Percentiles rank a stretch among this genome's conserved stretches.
Conservation (phyloP, 2,113 vertebrate species). For the Sakesphorus luctuosus region DNA sequence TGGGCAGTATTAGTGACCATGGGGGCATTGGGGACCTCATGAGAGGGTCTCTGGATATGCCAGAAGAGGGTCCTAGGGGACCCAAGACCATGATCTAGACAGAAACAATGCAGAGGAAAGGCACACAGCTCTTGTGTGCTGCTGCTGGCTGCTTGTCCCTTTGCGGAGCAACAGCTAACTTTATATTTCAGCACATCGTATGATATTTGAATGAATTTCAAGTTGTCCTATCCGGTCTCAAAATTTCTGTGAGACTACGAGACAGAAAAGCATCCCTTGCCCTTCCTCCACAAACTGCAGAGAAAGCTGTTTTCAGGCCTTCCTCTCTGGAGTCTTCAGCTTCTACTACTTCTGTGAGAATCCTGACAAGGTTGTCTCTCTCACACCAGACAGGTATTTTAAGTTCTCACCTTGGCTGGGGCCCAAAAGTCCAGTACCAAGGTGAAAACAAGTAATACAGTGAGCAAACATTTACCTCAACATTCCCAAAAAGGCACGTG, state of each 20-base stretch:
- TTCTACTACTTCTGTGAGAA: background rate
- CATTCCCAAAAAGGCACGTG: background rate
- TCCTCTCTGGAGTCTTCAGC: background rate
- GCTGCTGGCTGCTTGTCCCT: background rate
- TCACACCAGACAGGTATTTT: background rate
- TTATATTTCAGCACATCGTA: background rate
- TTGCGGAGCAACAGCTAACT: background rate
- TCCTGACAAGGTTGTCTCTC: background rate
- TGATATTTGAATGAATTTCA: background rate
- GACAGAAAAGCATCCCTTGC: background rate
- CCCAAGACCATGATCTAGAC: background rate
- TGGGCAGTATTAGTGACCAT: background rate
- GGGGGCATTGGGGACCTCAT: background rate
- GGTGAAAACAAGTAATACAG: background rate
- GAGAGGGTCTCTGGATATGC: background rate
- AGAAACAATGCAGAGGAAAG: background rate
- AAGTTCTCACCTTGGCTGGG: background rate
- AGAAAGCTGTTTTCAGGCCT: background rate
- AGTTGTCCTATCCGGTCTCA: background rate
- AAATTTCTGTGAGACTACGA: background rate
- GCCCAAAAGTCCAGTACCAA: background rate
- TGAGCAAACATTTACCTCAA: background rate
- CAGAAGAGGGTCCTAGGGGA: fast-evolving
- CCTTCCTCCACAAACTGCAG: background rate
- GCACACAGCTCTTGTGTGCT: background rate